phyloP scores from a whole-genome alignment of 2,113 vertebrate genomes.

The Corythoichthys intestinalis region DNA sequence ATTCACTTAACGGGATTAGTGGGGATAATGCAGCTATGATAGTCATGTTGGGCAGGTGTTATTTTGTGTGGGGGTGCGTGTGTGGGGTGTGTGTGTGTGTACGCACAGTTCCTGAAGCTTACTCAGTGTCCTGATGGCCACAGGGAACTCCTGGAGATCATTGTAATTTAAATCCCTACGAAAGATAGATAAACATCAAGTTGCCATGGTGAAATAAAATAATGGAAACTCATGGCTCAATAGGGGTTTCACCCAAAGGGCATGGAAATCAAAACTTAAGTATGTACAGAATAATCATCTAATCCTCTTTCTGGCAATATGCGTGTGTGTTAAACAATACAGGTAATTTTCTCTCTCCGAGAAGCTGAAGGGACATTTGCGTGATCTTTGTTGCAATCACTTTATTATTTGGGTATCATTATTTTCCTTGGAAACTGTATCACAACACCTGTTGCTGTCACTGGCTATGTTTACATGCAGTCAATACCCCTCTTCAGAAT shows the following conservation, averaged over 20 bases:
- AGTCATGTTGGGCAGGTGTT: conserved; percentile 66
- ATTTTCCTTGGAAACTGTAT: conserved; percentile 40
- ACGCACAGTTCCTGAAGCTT: conserved; percentile 96
- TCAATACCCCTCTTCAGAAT: too few relatives aligned
- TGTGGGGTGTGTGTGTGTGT: conserved; percentile 26
- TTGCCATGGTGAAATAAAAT: conserved; percentile 20
- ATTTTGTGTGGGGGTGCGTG: conserved; percentile 30
- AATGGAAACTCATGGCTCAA: not conserved
- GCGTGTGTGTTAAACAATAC: not conserved
- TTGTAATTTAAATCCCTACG: conserved; percentile 90
- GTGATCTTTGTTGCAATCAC: conserved; percentile 40
- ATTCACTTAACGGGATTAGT: conserved; percentile 72
- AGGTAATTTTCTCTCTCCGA: conserved; percentile 20
- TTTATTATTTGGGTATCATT: conserved; percentile 55
- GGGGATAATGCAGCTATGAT: conserved; percentile 64
- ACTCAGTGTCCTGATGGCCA: conserved; percentile 85
- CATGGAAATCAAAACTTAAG: conserved; percentile 10
- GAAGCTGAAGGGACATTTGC: conserved; percentile 48
- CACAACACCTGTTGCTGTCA: conserved; percentile 35
- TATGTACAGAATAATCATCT: conserved; percentile 3
- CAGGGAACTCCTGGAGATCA: conserved; percentile 86
- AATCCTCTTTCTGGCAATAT: conserved; percentile 9
- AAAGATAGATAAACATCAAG: conserved; percentile 19
- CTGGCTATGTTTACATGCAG: conserved; percentile 14
- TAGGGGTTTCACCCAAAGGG: not conserved